Conservation (phyloP, 2,113 vertebrate genomes). For the Pardalotus punctatus region DNA sequence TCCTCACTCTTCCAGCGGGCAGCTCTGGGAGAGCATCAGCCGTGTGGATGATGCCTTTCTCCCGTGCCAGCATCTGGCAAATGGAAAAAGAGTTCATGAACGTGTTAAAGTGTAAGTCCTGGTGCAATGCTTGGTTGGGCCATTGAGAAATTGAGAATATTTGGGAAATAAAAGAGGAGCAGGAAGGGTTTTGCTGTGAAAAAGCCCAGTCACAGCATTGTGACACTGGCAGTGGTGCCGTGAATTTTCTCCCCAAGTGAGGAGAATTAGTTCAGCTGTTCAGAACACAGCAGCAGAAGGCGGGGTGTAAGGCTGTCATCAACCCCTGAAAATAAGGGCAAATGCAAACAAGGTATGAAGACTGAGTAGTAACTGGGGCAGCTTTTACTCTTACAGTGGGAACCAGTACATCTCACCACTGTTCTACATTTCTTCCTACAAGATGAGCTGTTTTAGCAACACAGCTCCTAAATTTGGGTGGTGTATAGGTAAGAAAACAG, state of each 20-base stretch:
- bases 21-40: not conserved
- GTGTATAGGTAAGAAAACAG: not conserved
- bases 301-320: not conserved
- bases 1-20: fast-evolving
- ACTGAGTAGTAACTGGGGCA: not conserved
- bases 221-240: not conserved
- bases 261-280: not conserved
- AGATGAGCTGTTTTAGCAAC: not conserved
- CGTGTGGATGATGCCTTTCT: not conserved
- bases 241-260: not conserved
- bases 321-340: not conserved
- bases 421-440: not conserved
- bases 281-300: not conserved
- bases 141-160: fast-evolving
- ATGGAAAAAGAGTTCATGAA: not conserved
- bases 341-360: not conserved
- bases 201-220: not conserved
- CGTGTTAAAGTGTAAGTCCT: not conserved
- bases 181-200: not conserved
- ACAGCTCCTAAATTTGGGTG: not conserved
- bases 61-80: not conserved
- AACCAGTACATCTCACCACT: not conserved
- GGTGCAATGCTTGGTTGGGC: not conserved
- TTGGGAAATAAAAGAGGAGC: not conserved
- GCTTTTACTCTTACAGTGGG: not conserved